Evolutionary conservation across 2,888 invertebrate genomes (phyloP), one percentile per base, ranked within the genome.

Genomic region (Volucella inflata): DNA sequence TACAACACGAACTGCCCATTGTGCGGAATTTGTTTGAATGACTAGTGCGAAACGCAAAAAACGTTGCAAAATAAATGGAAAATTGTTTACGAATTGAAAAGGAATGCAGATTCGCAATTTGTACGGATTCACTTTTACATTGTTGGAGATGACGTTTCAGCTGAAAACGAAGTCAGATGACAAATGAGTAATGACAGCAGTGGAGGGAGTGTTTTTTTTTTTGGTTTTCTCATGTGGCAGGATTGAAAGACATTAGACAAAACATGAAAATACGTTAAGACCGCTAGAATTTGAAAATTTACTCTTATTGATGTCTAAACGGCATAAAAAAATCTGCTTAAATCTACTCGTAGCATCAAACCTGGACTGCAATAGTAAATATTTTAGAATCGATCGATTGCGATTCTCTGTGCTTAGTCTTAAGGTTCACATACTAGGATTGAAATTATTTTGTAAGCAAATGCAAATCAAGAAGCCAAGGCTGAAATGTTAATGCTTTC

Each of bases 1-100:
- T 90, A 64, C 89, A 91, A 68, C 92, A 92, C 65, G 90, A 90
- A 8, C 80, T 72, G 2, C 92, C 92, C 91, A 92, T 91, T 40
- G 48, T 87, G 75, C 84, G 17, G 12, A 60, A 62, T 46, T 51
- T 6, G 10, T 14, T 53, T n/a, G 48, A 42, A 12, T 44, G 17
- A 10, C 14, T 44, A 16, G 12, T 6, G 6, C 21, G 17, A 17
- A 36, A 57, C 14, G 44, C 21, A 55, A 10, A 8, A 14, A 14
- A n/a, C 12, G 14, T 11, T 1, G 14, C 6, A 16, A 40, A 36
- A 1, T 11, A 48, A 17, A 42, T 48, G 11, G 48, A 48, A 48
- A 60, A 60, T 16, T 65, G 44, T 50, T 67, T 67, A 65, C 51
- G 57, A 62, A 51, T 70, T 17, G 10, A 21, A 53, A 64, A 46